Evolutionary conservation across 64 coral and sea anemone species (phyloP), one percentile per base, ranked within the genome.

Genomic region (Exaiptasia diaphana): DNA sequence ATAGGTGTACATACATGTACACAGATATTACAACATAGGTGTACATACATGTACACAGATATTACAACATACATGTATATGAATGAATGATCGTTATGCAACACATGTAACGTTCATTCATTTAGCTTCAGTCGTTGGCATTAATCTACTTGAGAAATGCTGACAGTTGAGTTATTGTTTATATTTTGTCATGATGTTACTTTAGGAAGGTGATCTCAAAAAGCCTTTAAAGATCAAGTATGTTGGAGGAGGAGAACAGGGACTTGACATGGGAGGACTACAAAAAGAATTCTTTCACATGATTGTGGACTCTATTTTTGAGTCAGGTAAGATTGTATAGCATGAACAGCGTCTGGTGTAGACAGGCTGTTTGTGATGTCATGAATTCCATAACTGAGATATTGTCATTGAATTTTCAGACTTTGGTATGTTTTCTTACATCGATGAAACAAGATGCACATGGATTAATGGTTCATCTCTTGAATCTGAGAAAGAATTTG

Each of bases 261-360:
- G 95, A 3, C 48, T 99, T 3, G 95, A 99, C 36, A 92, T 99
- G 85, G 95, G 95, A 25, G 95, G 95, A 22, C 68, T 99, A 27
- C 95, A 99, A 50, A 92, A 92, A 22, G 95, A 99, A 57, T 99
- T 99, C 69, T 99, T 99, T 34, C 95, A 99, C 57, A 93, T 99
- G 84, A 99, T 92, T 41, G 74, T 99, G 4, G 85, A 99, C 46
- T 82, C 74, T 39, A 68, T 99, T 64, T 79, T 99, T 76, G 80
- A 99, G 29, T 83, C 90, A 67, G 95, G 95, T 99, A 83, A 15
- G 28, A 38, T 46, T 46, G 6, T 46, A 15, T 7, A 46, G 43
- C 6, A 46, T 46, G 43, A 8, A 15, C 6, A 15, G 43, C 43
- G 43, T 6, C 6, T 6, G 43, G 43, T 46, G 6, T 7, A 46